Evolutionary conservation across 1,140 invertebrate genomes (phyloP).

Genomic region (Delia radicum): DNA sequence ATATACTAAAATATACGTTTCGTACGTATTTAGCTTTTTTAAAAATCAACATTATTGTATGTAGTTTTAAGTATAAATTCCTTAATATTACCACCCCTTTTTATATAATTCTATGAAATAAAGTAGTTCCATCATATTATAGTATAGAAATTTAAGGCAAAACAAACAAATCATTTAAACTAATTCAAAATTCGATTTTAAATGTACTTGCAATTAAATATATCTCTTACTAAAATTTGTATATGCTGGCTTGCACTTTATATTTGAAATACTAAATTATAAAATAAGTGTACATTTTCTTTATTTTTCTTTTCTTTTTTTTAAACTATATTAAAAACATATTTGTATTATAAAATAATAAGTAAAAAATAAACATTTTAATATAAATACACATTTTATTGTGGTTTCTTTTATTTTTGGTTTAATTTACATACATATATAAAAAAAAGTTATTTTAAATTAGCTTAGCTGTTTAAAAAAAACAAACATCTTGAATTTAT

Average conservation of each 20-base stretch:
- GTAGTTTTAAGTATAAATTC: background rate
- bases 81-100: background rate
- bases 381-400: background rate
- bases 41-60: background rate
- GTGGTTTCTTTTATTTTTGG: background rate
- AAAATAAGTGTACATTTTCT: background rate
- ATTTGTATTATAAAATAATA: background rate
- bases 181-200: background rate
- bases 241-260: background rate
- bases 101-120: background rate
- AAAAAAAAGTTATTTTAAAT: too few relatives aligned
- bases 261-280: background rate
- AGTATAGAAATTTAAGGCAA: background rate
- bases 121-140: too few relatives aligned
- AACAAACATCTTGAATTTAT: too few relatives aligned
- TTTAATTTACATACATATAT: too few relatives aligned
- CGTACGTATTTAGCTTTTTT: background rate
- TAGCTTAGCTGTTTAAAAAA: too few relatives aligned
- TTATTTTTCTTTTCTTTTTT: background rate
- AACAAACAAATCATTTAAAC: background rate
- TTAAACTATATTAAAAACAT: background rate
- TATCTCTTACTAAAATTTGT: too few relatives aligned
- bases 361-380: background rate
- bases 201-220: background rate
- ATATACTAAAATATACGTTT: background rate